Conservation (phyloP, 1,140 invertebrate species). For the Chironomus striatipennis region DNA sequence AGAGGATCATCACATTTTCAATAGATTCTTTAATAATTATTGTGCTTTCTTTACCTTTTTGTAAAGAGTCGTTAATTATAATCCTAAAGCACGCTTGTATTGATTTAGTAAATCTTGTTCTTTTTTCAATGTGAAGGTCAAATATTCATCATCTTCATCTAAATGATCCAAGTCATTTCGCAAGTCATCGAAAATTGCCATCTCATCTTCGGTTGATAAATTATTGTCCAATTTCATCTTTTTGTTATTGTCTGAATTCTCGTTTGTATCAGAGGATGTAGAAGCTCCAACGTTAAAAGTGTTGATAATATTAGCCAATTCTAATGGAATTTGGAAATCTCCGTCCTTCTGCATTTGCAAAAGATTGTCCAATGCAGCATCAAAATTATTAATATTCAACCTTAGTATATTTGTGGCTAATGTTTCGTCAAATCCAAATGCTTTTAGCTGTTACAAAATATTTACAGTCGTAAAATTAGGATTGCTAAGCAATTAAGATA, state of each 20-base stretch:
- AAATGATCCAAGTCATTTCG: slow-evolving; percentile 44
- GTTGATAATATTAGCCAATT: neutral
- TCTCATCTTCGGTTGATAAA: slow-evolving; percentile 35
- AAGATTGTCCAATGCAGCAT: slow-evolving; percentile 48
- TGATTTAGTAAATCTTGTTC: slow-evolving; percentile 52
- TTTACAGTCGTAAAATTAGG: neutral
- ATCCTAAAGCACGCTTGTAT: slow-evolving; percentile 48
- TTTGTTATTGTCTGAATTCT: slow-evolving; percentile 27
- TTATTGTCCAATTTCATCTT: slow-evolving; percentile 22
- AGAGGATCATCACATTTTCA: too few relatives aligned
- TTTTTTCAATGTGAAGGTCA: slow-evolving; percentile 48
- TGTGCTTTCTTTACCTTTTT: too few relatives aligned
- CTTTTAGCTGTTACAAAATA: neutral
- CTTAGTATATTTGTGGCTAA: neutral
- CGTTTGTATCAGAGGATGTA: neutral
- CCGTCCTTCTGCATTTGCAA: slow-evolving; percentile 29
- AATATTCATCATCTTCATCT: slow-evolving; percentile 51
- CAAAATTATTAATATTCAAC: slow-evolving; percentile 44
- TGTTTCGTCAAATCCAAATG: neutral
- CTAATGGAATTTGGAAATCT: neutral
- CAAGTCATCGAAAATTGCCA: slow-evolving; percentile 47
- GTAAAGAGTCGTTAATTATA: too few relatives aligned
- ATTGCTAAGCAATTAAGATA: slow-evolving; percentile 24
- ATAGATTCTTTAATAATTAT: too few relatives aligned
- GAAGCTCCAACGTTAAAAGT: neutral